phyloP scores from a whole-genome alignment of 2,888 invertebrate species.

The Galerucella calmariensis region DNA sequence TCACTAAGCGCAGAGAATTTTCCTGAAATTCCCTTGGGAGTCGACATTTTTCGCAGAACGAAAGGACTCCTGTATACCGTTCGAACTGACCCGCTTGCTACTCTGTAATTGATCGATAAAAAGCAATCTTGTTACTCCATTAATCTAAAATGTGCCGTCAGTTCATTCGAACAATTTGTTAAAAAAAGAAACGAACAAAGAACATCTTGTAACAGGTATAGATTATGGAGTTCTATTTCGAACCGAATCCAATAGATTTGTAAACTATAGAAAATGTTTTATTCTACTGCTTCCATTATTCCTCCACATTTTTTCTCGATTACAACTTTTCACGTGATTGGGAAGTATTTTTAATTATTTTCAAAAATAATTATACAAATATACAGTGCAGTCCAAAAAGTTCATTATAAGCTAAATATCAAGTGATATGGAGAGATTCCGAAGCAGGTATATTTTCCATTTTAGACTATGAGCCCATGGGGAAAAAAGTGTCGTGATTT shows the following conservation, averaged over 20 bases:
- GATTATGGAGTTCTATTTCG: constrained; percentile 7
- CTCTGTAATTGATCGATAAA: constrained; percentile 34
- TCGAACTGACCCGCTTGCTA: constrained; percentile 18
- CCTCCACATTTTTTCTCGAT: too few relatives aligned
- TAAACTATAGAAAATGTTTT: constrained; percentile 12
- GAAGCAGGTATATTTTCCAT: too few relatives aligned
- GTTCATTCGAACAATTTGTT: constrained; percentile 31
- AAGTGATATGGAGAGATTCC: too few relatives aligned
- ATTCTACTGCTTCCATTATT: too few relatives aligned
- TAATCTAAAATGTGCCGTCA: constrained; percentile 35
- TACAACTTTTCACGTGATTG: too few relatives aligned
- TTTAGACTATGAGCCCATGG: too few relatives aligned
- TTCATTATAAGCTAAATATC: too few relatives aligned
- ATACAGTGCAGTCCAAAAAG: too few relatives aligned
- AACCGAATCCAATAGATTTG: constrained; percentile 8
- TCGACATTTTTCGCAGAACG: constrained; percentile 28
- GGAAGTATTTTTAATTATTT: too few relatives aligned
- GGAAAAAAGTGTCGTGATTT: too few relatives aligned
- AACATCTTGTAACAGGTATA: constrained; percentile 20
- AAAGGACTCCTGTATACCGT: constrained; percentile 18
- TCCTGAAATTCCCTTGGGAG: constrained; percentile 14
- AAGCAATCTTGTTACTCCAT: constrained; percentile 35
- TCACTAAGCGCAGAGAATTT: constrained; percentile 13
- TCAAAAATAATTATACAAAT: too few relatives aligned
- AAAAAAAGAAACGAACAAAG: constrained; percentile 24